Evolutionary conservation across 2,113 vertebrate species (phyloP), one percentile per base, ranked within the genome.

Genomic region (Artemisiospiza belli): DNA sequence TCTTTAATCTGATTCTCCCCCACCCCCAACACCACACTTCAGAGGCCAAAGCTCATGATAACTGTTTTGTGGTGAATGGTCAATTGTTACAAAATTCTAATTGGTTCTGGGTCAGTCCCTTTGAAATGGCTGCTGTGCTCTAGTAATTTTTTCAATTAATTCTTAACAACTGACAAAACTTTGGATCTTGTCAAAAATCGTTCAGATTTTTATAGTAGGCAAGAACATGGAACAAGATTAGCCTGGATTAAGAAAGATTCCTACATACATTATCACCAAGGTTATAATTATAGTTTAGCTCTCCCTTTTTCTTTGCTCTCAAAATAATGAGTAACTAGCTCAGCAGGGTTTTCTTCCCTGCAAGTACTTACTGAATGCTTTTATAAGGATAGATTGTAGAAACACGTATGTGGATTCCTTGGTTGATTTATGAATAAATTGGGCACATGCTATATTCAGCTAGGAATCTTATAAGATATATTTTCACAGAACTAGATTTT

Each of bases 111-210:
- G 98, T 98, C 98, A 98, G 94, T 98, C 97, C 97, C 98, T 98
- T 97, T 97, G 94, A 98, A 98, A 98, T 97, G 90, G 94, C 85
- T 95, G 95, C 97, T 95, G 97, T 94, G 96, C 97, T 98, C 98
- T 92, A 96, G 97, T 98, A 98, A 98, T 98, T 98, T 98, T 97
- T 98, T 97, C 98, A 98, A 98, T 98, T 98, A 98, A 98, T 98
- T 98, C 98, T 97, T 98, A 97, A 98, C 98, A 98, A 98, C 97
- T 98, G 98, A 98, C 98, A 98, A 98, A 98, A 97, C 98, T 97
- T 98, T 94, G 97, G 95, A 98, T 98, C 98, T 98, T 98, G 98
- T 98, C 98, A 97, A 96, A 97, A 98, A 98, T 96, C 30, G 72
- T 98, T 98, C 96, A 25, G 93, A 95, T 97, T 98, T 97, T 98